Percentiles rank a stretch among this genome's conserved stretches.
Evolutionary conservation across 2,797 vertebrate species (phyloP).

Genomic region (Macroramphosus scolopax): DNA sequence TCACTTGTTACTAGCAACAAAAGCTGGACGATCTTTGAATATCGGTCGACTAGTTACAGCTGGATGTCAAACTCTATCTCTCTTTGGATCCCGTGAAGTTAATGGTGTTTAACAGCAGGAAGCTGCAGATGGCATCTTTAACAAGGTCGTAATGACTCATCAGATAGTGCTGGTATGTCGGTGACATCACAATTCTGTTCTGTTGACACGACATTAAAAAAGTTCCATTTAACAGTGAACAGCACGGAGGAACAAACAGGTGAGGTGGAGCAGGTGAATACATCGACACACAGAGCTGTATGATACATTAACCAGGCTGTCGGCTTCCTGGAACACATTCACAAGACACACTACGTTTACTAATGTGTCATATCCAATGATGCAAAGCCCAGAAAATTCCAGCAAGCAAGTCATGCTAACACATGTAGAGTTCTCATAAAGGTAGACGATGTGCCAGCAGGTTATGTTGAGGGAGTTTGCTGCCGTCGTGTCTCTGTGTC

Average conservation of each 20-base stretch:
- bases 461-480: slow-evolving; percentile 1
- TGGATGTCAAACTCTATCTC: no score
- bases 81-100: no score
- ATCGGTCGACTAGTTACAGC: no score
- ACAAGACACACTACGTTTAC: no score
- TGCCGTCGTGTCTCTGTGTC: slow-evolving; percentile 4
- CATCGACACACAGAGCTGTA: no score
- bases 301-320: no score
- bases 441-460: slow-evolving; percentile 22
- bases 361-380: slow-evolving; percentile 45
- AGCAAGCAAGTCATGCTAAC: slow-evolving; percentile 64
- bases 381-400: slow-evolving; percentile 49
- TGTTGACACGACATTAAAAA: not conserved
- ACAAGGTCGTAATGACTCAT: no score
- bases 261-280: no score
- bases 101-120: not conserved
- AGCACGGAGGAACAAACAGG: slow-evolving; percentile 17
- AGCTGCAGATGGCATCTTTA: slow-evolving; percentile 5
- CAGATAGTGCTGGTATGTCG: not conserved
- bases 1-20: no score
- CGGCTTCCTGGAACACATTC: no score
- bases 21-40: no score
- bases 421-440: slow-evolving; percentile 66
- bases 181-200: not conserved
- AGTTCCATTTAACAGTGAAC: slow-evolving; percentile 4